Conservation (phyloP, 2,113 vertebrate species). For the Rhadina sibilatrix region DNA sequence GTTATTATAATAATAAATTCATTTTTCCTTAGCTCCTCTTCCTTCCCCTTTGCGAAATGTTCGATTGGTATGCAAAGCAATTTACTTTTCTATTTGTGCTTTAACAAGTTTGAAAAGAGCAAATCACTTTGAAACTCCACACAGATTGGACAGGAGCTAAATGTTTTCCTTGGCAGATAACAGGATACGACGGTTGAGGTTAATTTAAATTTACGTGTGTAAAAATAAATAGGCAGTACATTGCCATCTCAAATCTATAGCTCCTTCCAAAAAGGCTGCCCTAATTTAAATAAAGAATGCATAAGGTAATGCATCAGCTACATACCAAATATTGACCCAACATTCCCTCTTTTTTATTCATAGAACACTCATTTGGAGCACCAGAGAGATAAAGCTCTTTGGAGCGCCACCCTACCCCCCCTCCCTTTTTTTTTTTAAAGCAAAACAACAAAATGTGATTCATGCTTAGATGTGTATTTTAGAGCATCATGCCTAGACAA, state of each 20-base stretch:
- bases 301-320: not conserved
- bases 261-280: not conserved
- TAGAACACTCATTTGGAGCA: not conserved
- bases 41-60: not conserved
- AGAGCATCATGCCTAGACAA: not conserved
- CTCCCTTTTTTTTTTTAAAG: not conserved
- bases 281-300: constrained; percentile 33
- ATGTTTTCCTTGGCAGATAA: constrained; percentile 17
- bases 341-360: not conserved
- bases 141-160: constrained; percentile 1
- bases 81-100: constrained; percentile 23
- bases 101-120: constrained; percentile 22
- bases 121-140: constrained; percentile 13
- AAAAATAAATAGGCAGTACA: constrained; percentile 8
- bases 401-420: not conserved
- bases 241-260: not conserved
- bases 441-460: not conserved
- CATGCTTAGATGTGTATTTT: not conserved
- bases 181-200: not conserved
- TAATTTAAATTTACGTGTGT: not conserved
- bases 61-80: not conserved
- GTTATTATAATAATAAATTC: constrained; percentile 39
- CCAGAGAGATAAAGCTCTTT: not conserved
- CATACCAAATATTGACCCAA: not conserved
- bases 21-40: not conserved